phyloP scores from a whole-genome alignment of 2,797 vertebrate genomes.

The Hydrophis major region DNA sequence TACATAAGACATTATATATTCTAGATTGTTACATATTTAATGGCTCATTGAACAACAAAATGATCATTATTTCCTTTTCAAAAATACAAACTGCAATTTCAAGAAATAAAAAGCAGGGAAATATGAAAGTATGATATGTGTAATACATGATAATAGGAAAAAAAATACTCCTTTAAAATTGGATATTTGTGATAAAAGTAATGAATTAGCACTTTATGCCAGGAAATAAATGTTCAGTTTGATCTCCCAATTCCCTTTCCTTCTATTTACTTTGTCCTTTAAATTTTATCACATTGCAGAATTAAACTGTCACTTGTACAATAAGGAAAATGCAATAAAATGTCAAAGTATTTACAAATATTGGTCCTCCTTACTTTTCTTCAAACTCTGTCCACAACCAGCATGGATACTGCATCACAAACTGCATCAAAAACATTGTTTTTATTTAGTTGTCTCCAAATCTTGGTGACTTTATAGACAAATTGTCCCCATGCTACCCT shows the following conservation, averaged over 20 bases:
- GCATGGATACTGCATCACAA: not conserved
- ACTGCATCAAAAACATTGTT: not conserved
- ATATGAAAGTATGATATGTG: not conserved
- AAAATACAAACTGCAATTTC: constrained; percentile 3
- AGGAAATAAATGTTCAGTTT: not conserved
- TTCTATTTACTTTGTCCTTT: not conserved
- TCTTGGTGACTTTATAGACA: not conserved
- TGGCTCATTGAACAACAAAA: constrained; percentile 21
- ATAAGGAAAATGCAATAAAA: not conserved
- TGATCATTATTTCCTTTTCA: not conserved
- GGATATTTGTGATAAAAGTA: not conserved
- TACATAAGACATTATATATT: not conserved
- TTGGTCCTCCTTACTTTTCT: not conserved
- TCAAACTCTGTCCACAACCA: not conserved
- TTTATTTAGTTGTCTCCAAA: not conserved
- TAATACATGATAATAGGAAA: not conserved
- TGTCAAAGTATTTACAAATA: not conserved
- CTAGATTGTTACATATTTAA: constrained; percentile 24
- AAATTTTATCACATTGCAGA: not conserved
- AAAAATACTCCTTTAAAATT: constrained; percentile 12
- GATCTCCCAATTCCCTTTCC: not conserved
- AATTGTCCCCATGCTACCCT: not conserved
- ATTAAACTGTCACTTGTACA: not conserved
- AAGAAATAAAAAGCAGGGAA: constrained; percentile 13
- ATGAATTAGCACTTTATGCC: not conserved